Percentiles rank a stretch among this genome's conserved stretches.
Evolutionary conservation across 2,888 invertebrate genomes (phyloP).

Genomic region (Miltochrista miniata): DNA sequence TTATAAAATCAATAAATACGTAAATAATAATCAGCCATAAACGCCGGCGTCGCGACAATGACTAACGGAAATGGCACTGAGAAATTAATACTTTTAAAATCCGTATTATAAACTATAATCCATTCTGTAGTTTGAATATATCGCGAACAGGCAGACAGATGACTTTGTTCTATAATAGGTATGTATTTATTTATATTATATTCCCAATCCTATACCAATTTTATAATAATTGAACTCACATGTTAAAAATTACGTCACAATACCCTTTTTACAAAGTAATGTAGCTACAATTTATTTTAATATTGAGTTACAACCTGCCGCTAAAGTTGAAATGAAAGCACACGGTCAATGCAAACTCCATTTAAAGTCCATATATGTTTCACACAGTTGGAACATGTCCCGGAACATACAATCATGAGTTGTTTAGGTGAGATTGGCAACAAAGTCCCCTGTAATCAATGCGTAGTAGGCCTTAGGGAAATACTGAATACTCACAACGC

Average conservation of each 20-base stretch:
- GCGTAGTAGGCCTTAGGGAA: slow-evolving; percentile 37
- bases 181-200: too few relatives aligned
- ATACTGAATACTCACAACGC: slow-evolving; percentile 22
- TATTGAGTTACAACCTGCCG: not conserved
- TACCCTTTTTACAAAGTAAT: not conserved
- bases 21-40: too few relatives aligned
- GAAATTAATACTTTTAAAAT: too few relatives aligned
- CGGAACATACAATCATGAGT: slow-evolving; percentile 33
- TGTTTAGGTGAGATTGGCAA: slow-evolving; percentile 40
- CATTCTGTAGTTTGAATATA: too few relatives aligned
- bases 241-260: not conserved
- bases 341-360: slow-evolving; percentile 15
- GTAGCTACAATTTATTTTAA: slow-evolving; percentile 2
- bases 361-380: slow-evolving; percentile 33
- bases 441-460: slow-evolving; percentile 43
- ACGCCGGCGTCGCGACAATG: too few relatives aligned
- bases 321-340: slow-evolving; percentile 14
- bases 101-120: too few relatives aligned
- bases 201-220: not conserved
- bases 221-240: not conserved
- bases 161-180: too few relatives aligned
- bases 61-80: too few relatives aligned
- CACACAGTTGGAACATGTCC: slow-evolving; percentile 14
- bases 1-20: too few relatives aligned
- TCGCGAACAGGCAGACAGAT: too few relatives aligned